Evolutionary conservation across 1,140 invertebrate species (phyloP).

Genomic region (Delia radicum): DNA sequence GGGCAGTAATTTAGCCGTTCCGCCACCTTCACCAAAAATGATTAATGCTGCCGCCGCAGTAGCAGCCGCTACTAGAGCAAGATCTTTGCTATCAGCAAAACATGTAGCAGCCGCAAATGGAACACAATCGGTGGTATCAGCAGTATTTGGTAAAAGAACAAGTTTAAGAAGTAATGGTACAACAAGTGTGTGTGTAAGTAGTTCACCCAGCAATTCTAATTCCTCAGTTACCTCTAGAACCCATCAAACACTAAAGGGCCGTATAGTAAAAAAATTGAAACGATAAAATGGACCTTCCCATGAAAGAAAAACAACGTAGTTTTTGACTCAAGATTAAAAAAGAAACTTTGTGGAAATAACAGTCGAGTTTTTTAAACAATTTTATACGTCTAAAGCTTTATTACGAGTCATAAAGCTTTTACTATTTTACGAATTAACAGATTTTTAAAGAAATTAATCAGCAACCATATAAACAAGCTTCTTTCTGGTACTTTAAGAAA

Average conservation of each 20-base stretch:
- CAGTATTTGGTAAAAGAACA: not conserved
- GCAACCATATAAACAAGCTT: too few species aligned
- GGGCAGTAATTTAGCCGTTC: slow-evolving; percentile 36
- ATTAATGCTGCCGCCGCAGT: slow-evolving; percentile 17
- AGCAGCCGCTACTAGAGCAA: not conserved
- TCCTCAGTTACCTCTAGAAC: not conserved
- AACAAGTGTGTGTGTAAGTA: not conserved
- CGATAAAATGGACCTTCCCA: slow-evolving; percentile 14
- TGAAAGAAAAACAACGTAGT: not conserved
- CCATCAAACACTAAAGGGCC: slow-evolving; percentile 14
- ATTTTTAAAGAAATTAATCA: too few species aligned
- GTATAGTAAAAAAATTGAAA: slow-evolving; percentile 20
- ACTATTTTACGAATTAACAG: too few species aligned
- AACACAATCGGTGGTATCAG: not conserved
- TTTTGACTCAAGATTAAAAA: too few species aligned
- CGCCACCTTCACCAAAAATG: slow-evolving; percentile 44
- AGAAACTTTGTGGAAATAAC: too few species aligned
- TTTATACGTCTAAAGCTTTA: too few species aligned
- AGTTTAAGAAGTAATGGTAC: not conserved
- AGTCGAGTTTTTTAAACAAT: too few species aligned
- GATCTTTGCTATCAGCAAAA: slow-evolving; percentile 11
- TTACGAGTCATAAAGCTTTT: too few species aligned
- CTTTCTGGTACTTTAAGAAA: too few species aligned
- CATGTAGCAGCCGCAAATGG: not conserved
- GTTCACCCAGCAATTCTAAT: not conserved